Evolutionary conservation across 2,797 vertebrate genomes (phyloP).

Genomic region (Myotis vivesi): DNA sequence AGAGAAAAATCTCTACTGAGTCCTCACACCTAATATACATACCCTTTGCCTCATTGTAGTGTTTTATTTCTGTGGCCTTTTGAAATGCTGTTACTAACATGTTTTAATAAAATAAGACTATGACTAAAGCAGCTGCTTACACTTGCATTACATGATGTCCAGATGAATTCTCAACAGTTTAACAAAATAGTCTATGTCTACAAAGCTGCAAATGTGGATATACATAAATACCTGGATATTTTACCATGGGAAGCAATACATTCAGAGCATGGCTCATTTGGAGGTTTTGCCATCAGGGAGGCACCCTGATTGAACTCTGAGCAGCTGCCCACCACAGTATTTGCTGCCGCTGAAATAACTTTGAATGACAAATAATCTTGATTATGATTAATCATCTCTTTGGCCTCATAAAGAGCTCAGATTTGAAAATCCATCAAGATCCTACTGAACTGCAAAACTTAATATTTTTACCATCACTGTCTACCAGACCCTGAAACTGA

Average conservation of each 20-base stretch:
- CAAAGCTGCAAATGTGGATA: background rate
- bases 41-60: background rate
- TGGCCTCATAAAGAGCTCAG: background rate
- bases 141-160: background rate
- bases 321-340: background rate
- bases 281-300: background rate
- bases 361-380: constrained; percentile 2
- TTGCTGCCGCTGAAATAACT: background rate
- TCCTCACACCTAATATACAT: background rate
- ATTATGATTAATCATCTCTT: background rate
- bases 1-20: background rate
- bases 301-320: background rate
- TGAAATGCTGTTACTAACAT: background rate
- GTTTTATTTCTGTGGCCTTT: background rate
- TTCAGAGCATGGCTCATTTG: background rate
- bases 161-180: background rate
- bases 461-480: background rate
- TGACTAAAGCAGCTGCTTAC: background rate
- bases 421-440: constrained; percentile 7
- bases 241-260: background rate
- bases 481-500: background rate
- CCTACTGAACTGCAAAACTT: background rate
- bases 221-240: background rate
- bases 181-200: background rate
- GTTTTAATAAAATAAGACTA: background rate